These are phyloP conservation scores for Machaerirhynchus nigripectus DNA, from an alignment of 2,113 vertebrate species.

Conservation along the genomic window DNA sequence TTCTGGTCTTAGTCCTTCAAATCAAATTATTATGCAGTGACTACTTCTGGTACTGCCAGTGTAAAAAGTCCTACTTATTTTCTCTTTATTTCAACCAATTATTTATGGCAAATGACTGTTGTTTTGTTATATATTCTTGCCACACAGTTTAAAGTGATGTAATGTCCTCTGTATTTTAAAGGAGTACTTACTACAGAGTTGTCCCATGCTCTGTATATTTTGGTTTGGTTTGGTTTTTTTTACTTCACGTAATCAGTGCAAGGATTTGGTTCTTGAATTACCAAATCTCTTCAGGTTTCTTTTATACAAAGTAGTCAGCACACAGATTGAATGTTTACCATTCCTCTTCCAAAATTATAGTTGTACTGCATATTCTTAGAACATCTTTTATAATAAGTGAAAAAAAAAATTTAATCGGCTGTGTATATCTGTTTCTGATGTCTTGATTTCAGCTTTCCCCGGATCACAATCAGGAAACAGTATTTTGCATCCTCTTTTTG, in stretches of 20 bases:
- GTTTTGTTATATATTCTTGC: background rate
- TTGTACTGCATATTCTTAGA: background rate
- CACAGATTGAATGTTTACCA: background rate
- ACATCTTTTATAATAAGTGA: background rate
- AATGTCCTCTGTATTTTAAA: background rate
- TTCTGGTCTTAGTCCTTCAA: background rate
- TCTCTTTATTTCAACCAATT: background rate
- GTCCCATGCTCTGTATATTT: accelerated
- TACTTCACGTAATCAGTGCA: background rate
- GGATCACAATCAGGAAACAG: background rate
- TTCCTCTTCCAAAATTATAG: background rate
- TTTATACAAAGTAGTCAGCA: background rate
- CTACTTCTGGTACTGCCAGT: background rate
- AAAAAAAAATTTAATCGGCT: background rate
- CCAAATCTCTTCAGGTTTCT: background rate
- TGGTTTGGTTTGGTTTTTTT: background rate
- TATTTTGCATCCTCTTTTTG: background rate
- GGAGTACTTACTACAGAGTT: background rate
- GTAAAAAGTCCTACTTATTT: background rate
- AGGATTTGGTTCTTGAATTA: background rate
- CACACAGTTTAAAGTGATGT: background rate
- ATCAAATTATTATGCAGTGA: background rate
- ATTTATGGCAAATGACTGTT: background rate
- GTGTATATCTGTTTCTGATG: background rate
- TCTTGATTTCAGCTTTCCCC: background rate